phyloP scores from a whole-genome alignment of 2,888 invertebrate species.

The Pasiphila rectangulata region DNA sequence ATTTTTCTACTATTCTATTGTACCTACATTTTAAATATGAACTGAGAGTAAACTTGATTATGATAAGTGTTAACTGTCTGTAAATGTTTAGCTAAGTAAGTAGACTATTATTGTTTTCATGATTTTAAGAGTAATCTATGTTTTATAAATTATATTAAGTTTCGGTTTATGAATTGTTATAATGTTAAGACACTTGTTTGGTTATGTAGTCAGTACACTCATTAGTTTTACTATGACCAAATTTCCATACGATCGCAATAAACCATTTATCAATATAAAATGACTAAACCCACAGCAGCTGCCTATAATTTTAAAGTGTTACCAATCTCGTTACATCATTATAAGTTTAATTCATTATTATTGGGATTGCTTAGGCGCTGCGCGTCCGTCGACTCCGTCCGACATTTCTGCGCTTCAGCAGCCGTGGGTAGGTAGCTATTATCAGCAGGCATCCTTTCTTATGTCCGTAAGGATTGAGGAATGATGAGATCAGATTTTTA shows the following conservation, averaged over 20 bases:
- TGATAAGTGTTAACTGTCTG: constrained; percentile 20
- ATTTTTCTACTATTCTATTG: constrained; percentile 13
- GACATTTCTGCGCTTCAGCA: too few species aligned
- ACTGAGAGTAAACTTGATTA: constrained; percentile 17
- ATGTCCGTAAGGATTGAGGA: too few species aligned
- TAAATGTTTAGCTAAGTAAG: constrained; percentile 18
- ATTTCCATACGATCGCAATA: constrained; percentile 11
- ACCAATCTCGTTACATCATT: too few species aligned
- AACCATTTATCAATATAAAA: constrained; percentile 10
- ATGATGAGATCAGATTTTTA: too few species aligned
- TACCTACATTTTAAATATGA: constrained; percentile 8
- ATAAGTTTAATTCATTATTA: too few species aligned
- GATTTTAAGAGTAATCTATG: constrained; percentile 16
- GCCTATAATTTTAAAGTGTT: constrained; percentile 4
- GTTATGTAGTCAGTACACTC: constrained; percentile 23
- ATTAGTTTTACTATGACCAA: constrained; percentile 20
- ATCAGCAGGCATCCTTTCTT: too few species aligned
- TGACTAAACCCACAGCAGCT: constrained; percentile 3
- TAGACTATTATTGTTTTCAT: constrained; percentile 17
- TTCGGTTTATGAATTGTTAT: constrained; percentile 21
- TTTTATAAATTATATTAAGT: constrained; percentile 22
- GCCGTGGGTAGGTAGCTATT: too few species aligned
- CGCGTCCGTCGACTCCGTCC: too few species aligned
- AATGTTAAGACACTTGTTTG: constrained; percentile 14
- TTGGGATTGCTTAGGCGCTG: too few species aligned